Conservation (phyloP, 2,888 invertebrate genomes). For the Carabus problematicus region DNA sequence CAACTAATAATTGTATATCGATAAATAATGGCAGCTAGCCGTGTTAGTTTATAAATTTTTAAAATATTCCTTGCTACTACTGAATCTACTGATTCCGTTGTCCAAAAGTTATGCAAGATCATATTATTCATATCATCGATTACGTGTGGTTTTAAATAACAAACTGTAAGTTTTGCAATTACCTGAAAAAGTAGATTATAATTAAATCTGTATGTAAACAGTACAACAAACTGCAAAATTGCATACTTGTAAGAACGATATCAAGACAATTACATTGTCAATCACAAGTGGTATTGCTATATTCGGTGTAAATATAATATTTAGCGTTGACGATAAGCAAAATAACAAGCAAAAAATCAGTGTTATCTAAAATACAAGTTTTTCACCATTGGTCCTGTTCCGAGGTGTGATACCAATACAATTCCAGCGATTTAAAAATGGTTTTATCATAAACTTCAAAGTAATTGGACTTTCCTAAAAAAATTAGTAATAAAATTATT, state of each 20-base stretch:
- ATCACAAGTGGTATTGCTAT: neutral
- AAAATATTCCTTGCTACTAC: neutral
- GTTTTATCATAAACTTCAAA: neutral
- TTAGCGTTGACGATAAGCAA: neutral
- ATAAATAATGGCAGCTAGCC: neutral
- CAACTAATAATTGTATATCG: neutral
- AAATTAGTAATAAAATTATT: too few species aligned
- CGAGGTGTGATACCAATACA: neutral
- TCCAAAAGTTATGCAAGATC: neutral
- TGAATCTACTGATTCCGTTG: neutral
- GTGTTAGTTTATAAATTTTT: neutral
- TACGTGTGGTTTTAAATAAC: neutral
- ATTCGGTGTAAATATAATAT: neutral
- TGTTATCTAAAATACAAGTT: neutral
- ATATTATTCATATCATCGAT: neutral
- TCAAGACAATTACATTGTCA: neutral
- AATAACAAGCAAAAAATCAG: neutral
- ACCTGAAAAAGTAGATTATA: neutral
- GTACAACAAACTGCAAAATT: neutral
- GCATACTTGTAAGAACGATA: neutral
- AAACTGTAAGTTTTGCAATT: neutral
- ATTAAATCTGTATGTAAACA: neutral
- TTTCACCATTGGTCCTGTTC: neutral
- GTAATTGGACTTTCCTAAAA: too few species aligned
- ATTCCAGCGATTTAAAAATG: conserved; percentile 3